phyloP scores from a whole-genome alignment of 2,113 vertebrate genomes.

The Phylloscopus whistleri region DNA sequence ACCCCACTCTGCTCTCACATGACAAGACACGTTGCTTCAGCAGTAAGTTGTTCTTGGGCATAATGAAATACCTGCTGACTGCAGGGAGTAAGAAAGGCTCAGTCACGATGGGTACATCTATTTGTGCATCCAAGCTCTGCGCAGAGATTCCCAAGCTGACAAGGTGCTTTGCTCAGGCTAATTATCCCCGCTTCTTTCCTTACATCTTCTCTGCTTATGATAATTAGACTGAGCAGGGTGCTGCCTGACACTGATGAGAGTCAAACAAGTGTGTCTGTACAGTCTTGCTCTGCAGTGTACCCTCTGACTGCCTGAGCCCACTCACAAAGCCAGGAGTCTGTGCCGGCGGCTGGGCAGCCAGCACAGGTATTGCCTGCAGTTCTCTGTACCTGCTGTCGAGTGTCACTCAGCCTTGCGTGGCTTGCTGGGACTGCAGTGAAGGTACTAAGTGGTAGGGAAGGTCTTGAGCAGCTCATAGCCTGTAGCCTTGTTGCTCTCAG shows the following conservation, averaged over 20 bases:
- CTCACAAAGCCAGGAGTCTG: not conserved
- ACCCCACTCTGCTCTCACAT: not conserved
- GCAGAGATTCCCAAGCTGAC: slow-evolving; percentile 33
- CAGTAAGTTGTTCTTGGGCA: not conserved
- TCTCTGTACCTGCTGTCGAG: not conserved
- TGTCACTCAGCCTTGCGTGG: not conserved
- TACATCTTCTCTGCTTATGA: slow-evolving; percentile 10
- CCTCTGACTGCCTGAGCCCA: not conserved
- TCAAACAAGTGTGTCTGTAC: not conserved
- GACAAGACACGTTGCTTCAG: not conserved
- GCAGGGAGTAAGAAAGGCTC: not conserved
- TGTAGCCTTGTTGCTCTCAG: not conserved
- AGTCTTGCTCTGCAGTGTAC: not conserved
- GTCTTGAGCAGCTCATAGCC: not conserved
- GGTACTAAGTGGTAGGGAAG: not conserved
- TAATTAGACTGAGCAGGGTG: slow-evolving; percentile 12
- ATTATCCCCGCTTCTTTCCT: slow-evolving; percentile 15
- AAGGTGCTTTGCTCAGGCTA: slow-evolving; percentile 28
- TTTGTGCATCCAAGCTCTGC: not conserved
- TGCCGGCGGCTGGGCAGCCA: not conserved
- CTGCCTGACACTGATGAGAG: not conserved
- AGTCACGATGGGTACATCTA: not conserved
- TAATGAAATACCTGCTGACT: slow-evolving; percentile 4
- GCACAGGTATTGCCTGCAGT: not conserved
- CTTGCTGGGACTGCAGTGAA: not conserved